phyloP scores from a whole-genome alignment of 2,113 vertebrate species.

The Osmerus eperlanus region DNA sequence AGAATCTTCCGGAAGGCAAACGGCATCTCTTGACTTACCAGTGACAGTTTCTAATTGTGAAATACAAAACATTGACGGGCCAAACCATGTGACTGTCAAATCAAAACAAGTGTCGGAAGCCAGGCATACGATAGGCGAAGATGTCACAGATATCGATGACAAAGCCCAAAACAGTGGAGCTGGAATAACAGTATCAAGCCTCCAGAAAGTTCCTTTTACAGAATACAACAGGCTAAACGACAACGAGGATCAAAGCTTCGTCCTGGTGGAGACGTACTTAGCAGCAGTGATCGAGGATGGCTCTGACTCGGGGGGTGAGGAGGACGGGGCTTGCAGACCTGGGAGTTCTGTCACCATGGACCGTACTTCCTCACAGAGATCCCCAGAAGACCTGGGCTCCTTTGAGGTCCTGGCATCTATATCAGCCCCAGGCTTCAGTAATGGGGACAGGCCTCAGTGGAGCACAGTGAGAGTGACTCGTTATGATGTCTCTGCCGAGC shows the following conservation, averaged over 20 bases:
- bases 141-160: background rate
- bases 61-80: background rate
- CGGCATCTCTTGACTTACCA: background rate
- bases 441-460: constrained; percentile 7
- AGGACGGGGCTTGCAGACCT: background rate
- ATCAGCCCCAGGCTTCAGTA: background rate
- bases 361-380: background rate
- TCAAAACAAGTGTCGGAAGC: constrained; percentile 20
- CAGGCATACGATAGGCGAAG: constrained; percentile 11
- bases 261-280: constrained; percentile 20
- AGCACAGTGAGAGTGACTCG: constrained; percentile 12
- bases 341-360: background rate
- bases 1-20: background rate
- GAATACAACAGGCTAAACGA: background rate
- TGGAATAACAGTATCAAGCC: background rate
- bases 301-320: constrained; percentile 13
- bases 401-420: background rate
- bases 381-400: background rate
- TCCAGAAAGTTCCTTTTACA: background rate
- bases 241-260: constrained; percentile 14
- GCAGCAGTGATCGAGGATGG: constrained; percentile 12
- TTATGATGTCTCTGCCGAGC: constrained; percentile 4
- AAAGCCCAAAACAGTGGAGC: background rate
- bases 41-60: background rate
- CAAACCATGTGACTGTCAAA: background rate